phyloP scores from a whole-genome alignment of 1,140 invertebrate genomes.

The Lucilia cuprina region DNA sequence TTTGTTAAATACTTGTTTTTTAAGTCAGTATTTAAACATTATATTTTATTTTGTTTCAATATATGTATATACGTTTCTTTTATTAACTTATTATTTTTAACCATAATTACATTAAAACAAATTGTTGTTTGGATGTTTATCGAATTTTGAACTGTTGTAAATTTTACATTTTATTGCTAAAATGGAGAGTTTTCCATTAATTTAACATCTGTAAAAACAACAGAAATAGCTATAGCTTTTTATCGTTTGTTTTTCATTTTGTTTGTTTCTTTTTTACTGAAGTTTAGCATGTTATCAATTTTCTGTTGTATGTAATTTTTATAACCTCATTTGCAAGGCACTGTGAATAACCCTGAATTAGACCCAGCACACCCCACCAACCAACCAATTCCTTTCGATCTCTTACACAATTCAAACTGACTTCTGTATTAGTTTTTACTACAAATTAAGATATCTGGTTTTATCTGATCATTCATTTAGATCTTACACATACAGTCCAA shows the following conservation, averaged over 20 bases:
- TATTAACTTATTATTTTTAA: too few relatives aligned
- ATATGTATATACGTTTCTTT: too few relatives aligned
- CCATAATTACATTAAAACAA: not conserved
- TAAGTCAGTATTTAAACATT: too few relatives aligned
- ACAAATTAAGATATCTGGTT: too few relatives aligned
- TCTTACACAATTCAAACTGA: too few relatives aligned
- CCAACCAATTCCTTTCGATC: not conserved
- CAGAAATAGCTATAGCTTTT: not conserved
- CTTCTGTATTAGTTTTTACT: too few relatives aligned
- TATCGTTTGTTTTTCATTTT: not conserved
- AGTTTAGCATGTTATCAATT: not conserved
- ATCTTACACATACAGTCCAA: not conserved
- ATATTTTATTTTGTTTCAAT: too few relatives aligned
- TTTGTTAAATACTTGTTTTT: too few relatives aligned
- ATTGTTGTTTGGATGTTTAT: constrained; percentile 11
- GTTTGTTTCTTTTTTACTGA: not conserved
- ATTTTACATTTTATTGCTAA: not conserved
- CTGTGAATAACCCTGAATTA: not conserved
- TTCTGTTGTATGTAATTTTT: not conserved
- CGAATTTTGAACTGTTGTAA: not conserved
- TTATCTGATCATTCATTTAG: too few relatives aligned
- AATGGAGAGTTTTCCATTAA: too few relatives aligned
- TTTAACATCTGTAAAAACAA: not conserved
- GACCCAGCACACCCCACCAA: not conserved
- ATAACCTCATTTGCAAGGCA: too few relatives aligned